Evolutionary conservation across 2,797 vertebrate species (phyloP), one percentile per base, ranked within the genome.

Genomic region (Molothrus ater): DNA sequence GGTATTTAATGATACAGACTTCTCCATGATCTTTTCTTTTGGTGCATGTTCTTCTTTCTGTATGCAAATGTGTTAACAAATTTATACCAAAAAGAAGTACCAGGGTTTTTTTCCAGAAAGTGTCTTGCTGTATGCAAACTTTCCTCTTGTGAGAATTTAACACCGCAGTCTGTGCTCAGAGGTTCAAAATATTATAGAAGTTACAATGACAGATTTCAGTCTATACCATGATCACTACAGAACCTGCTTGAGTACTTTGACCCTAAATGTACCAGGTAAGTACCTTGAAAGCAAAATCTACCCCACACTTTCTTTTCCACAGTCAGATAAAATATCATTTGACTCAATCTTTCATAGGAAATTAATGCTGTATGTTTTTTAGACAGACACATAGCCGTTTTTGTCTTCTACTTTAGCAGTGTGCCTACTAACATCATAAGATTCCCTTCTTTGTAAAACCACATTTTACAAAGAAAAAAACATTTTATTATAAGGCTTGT

Each of bases 401-500:
- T 66, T 71, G 10, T 61, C 10, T 60, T 80, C 20, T 34, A 6
- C 4, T 57, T 92, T 34, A 64, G n/a, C 4, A n/a, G 8, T 2
- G 4, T 70, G 8, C 8, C 29, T 64, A 29, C 28, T 84, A 70
- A 48, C 28, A 36, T 5, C 0, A 0, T 13, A 43, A 22, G 17
- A 24, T 11, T 74, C 43, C 2, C 8, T 69, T 79, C 47, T 40
- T 5, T 21, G 7, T 38, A 43, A 75, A 87, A 60, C 2, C 14
- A 42, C 1, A 2, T 36, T 36, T 36, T 36, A 36, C 36, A 36
- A 36, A 36, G 36, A 36, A 36, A 36, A 36, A 36, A 36, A 9
- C 3, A n/a, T 59, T 92, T 69, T 64, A 34, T 26, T 80, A 9
- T 29, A 6, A 40, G 3, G 4, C 32, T 82, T 40, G 4, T 6